A percentile compares a stretch with the other conserved stretches of the same genome.
Evolutionary conservation across 2,888 invertebrate species (phyloP).

Genomic region (Amphipyra tragopoginis): DNA sequence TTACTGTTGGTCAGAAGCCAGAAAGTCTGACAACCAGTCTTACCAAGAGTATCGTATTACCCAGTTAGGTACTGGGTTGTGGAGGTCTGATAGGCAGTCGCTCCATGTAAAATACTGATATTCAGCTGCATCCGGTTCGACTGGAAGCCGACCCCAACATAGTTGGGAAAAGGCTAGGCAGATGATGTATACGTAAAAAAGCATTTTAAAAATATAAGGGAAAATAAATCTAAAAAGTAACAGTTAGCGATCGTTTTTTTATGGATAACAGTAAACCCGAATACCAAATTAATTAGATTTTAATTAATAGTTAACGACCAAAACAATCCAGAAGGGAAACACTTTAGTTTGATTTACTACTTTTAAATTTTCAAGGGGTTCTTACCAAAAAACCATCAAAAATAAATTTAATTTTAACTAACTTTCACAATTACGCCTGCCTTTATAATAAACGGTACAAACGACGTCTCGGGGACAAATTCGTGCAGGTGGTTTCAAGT

Average conservation of each 20-base stretch:
- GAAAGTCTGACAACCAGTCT: too few relatives aligned
- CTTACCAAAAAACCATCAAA: slow-evolving; percentile 10
- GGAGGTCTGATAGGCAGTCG: too few relatives aligned
- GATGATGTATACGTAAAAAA: too few relatives aligned
- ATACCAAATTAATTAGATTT: slow-evolving; percentile 25
- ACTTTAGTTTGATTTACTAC: slow-evolving; percentile 45
- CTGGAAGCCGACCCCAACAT: too few relatives aligned
- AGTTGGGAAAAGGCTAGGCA: too few relatives aligned
- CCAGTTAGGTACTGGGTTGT: too few relatives aligned
- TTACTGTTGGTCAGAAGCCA: too few relatives aligned
- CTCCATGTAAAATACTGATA: too few relatives aligned
- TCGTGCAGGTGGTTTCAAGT: slow-evolving; percentile 77
- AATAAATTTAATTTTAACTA: slow-evolving; percentile 15
- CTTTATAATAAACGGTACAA: slow-evolving; percentile 42
- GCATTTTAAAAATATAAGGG: too few relatives aligned
- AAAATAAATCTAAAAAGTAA: too few relatives aligned
- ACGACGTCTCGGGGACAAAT: slow-evolving; percentile 63
- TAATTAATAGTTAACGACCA: slow-evolving; percentile 49
- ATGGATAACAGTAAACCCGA: slow-evolving; percentile 19
- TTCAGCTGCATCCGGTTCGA: too few relatives aligned
- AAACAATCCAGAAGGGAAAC: slow-evolving; percentile 37
- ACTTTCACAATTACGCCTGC: slow-evolving; percentile 29
- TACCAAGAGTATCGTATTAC: too few relatives aligned
- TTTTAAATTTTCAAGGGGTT: slow-evolving; percentile 31
- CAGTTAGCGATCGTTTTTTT: background rate